Evolutionary conservation across 2,888 invertebrate species (phyloP), one percentile per base, ranked within the genome.

Genomic region (Ecliptopera silaceata): DNA sequence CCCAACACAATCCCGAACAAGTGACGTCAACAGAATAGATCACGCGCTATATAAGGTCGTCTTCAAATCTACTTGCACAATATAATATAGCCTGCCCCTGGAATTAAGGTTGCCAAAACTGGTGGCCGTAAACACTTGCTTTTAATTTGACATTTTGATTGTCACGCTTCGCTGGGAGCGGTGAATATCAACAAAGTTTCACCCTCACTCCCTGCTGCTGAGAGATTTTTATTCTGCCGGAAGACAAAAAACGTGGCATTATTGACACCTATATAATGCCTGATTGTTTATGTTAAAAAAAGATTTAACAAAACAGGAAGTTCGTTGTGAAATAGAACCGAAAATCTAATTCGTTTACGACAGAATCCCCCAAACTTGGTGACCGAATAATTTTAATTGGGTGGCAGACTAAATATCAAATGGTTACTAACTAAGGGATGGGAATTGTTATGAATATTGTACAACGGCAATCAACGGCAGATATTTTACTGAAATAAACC

Each of bases 1-100:
- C 48, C 48, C 48, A 52, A 31, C 45, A 62, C 61, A 64, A 70
- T 71, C 66, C 65, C 64, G 64, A 65, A 61, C 48, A 68, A 61
- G 57, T 57, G 53, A 29, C 42, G 46, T 29, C 11, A 41, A 46
- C 32, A 50, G 50, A 49, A 53, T 53, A 53, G 43, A 47, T 41
- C 20, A 36, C 49, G 36, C 49, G 41, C 39, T 46, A 56, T 59
- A 65, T n/a, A 69, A 71, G 67, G 69, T 66, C 66, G 56, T 41
- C 56, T 59, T 57, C 47, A 63, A 68, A 71, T 68, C 61, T 66
- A 65, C 59, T 65, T 65, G 59, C 44, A 42, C 56, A 63, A 52
- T 56, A 62, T 61, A 61, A 57, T 67, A 66, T 59, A 63, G 52
- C 59, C 42, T 29, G 61, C 61, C 53, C 45, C 48, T 17, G 56